Conservation (phyloP, 2,113 vertebrate species). For the Corynorhinus townsendii region DNA sequence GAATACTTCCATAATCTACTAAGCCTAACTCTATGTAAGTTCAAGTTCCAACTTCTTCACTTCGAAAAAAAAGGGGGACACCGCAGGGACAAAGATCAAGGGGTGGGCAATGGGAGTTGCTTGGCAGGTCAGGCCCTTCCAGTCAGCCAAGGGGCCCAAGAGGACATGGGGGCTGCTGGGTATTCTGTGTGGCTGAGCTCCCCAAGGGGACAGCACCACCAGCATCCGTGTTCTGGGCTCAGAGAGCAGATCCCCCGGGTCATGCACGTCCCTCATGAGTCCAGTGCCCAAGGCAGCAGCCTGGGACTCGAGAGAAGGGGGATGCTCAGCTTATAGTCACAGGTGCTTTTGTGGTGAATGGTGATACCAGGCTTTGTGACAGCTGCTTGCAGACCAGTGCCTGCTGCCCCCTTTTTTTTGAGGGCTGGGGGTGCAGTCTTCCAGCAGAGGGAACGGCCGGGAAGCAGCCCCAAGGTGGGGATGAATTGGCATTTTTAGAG, state of each 20-base stretch:
- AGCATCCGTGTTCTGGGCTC: no score
- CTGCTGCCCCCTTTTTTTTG: not conserved
- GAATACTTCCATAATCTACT: not conserved
- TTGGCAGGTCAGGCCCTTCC: not conserved
- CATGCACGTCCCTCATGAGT: accelerated
- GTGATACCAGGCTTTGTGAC: not conserved
- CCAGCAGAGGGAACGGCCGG: not conserved
- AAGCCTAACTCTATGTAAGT: not conserved
- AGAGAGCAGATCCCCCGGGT: not conserved
- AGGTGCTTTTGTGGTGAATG: not conserved
- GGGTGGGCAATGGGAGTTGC: not conserved
- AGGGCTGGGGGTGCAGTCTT: not conserved
- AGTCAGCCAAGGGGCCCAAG: not conserved
- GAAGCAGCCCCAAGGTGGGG: not conserved
- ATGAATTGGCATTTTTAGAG: not conserved
- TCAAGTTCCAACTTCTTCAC: not conserved
- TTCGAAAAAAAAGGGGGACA: not conserved
- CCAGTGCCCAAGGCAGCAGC: not conserved
- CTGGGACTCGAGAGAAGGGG: not conserved
- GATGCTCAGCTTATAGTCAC: not conserved
- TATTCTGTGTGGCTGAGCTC: not conserved
- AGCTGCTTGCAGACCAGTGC: not conserved
- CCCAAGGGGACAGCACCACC: no score
- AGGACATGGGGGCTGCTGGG: not conserved
- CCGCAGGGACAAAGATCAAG: not conserved